Evolutionary conservation across 2,113 vertebrate genomes (phyloP), one percentile per base, ranked within the genome.

Genomic region (Corynorhinus townsendii): DNA sequence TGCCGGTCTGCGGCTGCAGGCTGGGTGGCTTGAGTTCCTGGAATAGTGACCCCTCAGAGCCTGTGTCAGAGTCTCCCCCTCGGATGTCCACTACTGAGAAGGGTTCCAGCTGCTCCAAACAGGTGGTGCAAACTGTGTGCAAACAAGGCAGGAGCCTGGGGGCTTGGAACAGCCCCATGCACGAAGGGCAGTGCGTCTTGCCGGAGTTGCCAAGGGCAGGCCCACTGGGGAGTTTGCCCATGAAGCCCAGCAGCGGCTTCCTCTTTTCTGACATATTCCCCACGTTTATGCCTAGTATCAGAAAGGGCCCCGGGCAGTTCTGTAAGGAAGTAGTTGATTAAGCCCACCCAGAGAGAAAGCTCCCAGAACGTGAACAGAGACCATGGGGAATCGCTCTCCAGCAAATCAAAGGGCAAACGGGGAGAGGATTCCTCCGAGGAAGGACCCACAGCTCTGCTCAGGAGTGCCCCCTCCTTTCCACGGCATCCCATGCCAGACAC

Each of bases 111-210:
- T 97, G 98, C 12, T 97, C 96, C 94, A 99, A 97, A 90, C 99
- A 99, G 82, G 98, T 98, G 7, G 98, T 97, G 97, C 99, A 99
- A 91, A 99, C 98, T 0, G 99, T 99, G 97, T 99, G 99, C 94
- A 99, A 97, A 73, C 99, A 99, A 2, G 99, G 99, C 38, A 99
- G 96, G 91, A 99, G 98, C 83, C 98, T 98, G 6, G 99, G 99
- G 52, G 98, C 98, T 15, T 97, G 97, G 84, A 98, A 99, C 69
- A 98, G 83, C 33, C 98, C 97, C 38, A 94, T 96, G 96, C 99
- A 99, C 43, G 92, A 97, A 5, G 97, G 96, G 75, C 99, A 99
- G 2, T 97, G 96, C 62, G 98, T 98, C 77, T 97, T 97, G 40
- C 97, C 96, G 8, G 83, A 43, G 89, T 49, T 95, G 40, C 94